Conservation (phyloP, 2,888 invertebrate species). For the Netelia fuscicornis region DNA sequence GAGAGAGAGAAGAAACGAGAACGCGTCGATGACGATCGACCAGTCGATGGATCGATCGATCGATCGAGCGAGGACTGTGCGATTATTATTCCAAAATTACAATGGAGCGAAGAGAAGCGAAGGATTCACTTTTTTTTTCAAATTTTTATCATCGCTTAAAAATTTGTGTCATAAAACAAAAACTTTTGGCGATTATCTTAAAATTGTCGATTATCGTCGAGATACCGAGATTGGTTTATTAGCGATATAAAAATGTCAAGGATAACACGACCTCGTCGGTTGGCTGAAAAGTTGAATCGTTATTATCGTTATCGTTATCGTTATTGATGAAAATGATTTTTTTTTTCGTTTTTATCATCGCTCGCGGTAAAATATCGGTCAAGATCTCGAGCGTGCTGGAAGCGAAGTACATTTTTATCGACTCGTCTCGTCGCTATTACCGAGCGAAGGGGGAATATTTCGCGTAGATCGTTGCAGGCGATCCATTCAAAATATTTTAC, state of each 20-base stretch:
- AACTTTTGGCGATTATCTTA: background rate
- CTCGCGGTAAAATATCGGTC: constrained; percentile 9
- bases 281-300: background rate
- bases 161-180: background rate
- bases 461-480: too few species aligned
- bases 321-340: background rate
- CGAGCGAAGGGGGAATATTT: too few species aligned
- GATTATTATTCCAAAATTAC: constrained; percentile 9
- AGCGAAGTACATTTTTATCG: background rate
- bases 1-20: too few species aligned
- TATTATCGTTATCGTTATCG: background rate
- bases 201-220: background rate
- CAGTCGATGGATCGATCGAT: background rate
- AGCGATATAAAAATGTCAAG: background rate
- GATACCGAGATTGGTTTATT: background rate
- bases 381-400: background rate
- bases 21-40: too few species aligned
- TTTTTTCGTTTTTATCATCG: background rate
- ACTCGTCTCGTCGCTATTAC: background rate
- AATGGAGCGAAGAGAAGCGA: background rate
- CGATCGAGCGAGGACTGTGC: background rate
- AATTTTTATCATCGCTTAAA: background rate
- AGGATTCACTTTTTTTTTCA: too few species aligned
- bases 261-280: background rate
- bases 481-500: too few species aligned